A percentile compares a stretch with the other conserved stretches of the same genome.
Conservation (phyloP, 2,888 invertebrate species). For the Agapostemon virescens region DNA sequence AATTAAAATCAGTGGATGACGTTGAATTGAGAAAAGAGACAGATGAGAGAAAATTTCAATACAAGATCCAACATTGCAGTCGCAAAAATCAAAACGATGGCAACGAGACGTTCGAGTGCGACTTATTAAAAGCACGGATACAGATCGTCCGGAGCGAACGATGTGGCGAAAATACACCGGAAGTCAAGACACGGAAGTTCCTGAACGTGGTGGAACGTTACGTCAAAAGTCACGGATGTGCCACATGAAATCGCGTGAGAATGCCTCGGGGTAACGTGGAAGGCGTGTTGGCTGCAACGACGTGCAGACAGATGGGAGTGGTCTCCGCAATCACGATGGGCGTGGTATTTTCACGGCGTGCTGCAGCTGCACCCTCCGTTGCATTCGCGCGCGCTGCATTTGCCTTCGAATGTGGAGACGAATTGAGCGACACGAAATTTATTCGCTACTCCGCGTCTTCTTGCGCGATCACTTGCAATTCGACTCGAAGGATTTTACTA, state of each 20-base stretch:
- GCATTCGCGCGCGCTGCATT: conserved; percentile 41
- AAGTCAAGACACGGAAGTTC: conserved; percentile 34
- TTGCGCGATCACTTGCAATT: not conserved
- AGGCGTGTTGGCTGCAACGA: conserved; percentile 61
- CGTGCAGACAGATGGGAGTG: conserved; percentile 72
- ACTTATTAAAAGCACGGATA: not conserved
- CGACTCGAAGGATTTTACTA: not conserved
- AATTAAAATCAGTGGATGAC: not conserved
- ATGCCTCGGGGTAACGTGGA: conserved; percentile 52
- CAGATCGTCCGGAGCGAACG: not conserved
- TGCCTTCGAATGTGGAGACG: conserved; percentile 32
- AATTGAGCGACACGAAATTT: conserved; percentile 13
- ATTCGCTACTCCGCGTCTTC: not conserved
- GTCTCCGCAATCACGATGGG: conserved; percentile 75
- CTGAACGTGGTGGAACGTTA: conserved; percentile 30
- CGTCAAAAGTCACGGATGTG: conserved; percentile 51
- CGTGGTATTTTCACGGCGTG: conserved; percentile 71
- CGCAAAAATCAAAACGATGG: no score
- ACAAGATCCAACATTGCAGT: no score
- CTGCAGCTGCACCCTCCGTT: conserved; percentile 60
- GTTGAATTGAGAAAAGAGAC: not conserved
- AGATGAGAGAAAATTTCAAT: no score
- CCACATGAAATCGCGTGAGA: conserved; percentile 65
- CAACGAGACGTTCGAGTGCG: not conserved
- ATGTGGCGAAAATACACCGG: conserved; percentile 27